Evolutionary conservation across 1,140 invertebrate species (phyloP).

Genomic region (Hylaeus volcanicus): DNA sequence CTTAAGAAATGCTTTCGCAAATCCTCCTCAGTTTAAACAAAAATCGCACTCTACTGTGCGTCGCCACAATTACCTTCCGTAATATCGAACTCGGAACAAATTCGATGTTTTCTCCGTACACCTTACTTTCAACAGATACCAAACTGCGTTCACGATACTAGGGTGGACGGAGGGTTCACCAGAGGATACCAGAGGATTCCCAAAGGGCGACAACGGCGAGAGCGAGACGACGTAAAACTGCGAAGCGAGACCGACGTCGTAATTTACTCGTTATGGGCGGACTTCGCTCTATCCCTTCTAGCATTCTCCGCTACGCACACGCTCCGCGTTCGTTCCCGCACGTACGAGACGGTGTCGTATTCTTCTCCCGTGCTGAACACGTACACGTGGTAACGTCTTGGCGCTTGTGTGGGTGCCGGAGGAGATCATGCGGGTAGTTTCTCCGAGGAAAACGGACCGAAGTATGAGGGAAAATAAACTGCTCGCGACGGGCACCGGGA

Average conservation of each 20-base stretch:
- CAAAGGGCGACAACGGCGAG: neutral
- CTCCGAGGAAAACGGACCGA: neutral
- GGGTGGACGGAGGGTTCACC: neutral
- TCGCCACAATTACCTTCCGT: no score
- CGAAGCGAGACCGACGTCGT: conserved; percentile 72
- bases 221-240: conserved; percentile 66
- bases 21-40: no score
- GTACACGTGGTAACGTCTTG: neutral
- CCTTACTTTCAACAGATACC: no score
- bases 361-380: neutral
- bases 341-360: neutral
- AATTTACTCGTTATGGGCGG: conserved; percentile 73
- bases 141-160: conserved; percentile 12
- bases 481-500: neutral
- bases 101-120: no score
- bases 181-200: no score
- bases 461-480: conserved; percentile 2
- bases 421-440: neutral
- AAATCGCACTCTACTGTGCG: no score
- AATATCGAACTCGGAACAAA: no score
- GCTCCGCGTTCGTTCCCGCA: neutral
- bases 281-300: conserved; percentile 71
- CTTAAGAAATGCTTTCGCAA: no score
- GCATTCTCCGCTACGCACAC: conserved; percentile 40
- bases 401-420: neutral